Evolutionary conservation across 2,797 vertebrate species (phyloP).

Genomic region (Limnodromus scolopaceus): DNA sequence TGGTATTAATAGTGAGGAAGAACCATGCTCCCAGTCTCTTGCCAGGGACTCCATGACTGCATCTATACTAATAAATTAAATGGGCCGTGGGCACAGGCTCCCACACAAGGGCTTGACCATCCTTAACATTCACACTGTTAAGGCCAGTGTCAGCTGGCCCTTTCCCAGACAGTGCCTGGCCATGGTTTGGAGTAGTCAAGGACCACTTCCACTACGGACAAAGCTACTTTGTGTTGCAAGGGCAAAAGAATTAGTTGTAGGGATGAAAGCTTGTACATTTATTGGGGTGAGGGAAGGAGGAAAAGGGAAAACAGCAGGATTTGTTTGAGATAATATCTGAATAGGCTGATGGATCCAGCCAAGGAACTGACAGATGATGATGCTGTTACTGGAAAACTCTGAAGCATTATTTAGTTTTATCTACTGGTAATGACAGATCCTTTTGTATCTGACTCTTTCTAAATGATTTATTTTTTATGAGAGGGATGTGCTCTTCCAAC

Average conservation of each 20-base stretch:
- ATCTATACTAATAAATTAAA: background rate
- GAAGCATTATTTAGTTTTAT: background rate
- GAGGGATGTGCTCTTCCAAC: background rate
- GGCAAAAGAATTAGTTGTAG: background rate
- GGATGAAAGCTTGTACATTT: background rate
- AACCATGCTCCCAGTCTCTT: background rate
- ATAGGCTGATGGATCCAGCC: background rate
- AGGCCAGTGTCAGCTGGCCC: fast-evolving
- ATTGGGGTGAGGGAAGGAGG: background rate
- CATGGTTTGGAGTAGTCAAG: background rate
- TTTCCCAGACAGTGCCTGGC: background rate
- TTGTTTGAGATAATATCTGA: background rate
- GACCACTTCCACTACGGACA: background rate
- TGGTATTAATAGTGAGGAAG: background rate
- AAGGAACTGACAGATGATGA: background rate
- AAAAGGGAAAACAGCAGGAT: background rate
- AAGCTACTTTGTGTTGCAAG: fast-evolving
- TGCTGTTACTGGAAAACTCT: background rate
- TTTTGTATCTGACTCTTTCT: background rate
- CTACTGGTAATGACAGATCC: background rate
- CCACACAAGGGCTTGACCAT: background rate
- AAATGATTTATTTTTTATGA: background rate
- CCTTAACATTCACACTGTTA: background rate
- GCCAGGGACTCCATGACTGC: background rate
- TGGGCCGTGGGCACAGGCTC: background rate